Conservation (phyloP, 2,113 vertebrate genomes). For the Henicopernis longicauda region DNA sequence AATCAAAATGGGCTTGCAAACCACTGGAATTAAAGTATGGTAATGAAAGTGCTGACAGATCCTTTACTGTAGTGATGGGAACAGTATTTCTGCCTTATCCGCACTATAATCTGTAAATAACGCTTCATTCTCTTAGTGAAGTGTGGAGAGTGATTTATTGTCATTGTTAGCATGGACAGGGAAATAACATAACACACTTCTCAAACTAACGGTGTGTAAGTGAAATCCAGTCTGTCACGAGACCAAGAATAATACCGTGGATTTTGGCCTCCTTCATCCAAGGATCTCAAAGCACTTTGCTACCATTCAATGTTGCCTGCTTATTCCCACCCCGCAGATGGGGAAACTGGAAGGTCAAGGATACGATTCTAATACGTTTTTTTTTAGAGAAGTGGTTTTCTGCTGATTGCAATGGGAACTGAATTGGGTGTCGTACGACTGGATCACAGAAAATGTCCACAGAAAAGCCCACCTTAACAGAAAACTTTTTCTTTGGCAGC, state of each 20-base stretch:
- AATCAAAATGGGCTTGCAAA: slow-evolving; percentile 14
- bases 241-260: not conserved
- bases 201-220: not conserved
- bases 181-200: not conserved
- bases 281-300: not conserved
- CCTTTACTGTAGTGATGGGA: not conserved
- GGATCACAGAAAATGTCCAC: not conserved
- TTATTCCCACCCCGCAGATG: not conserved
- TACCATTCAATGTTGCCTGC: not conserved
- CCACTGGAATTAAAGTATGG: slow-evolving; percentile 5
- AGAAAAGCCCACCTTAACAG: not conserved
- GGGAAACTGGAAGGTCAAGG: not conserved
- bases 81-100: slow-evolving; percentile 3
- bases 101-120: not conserved
- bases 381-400: not conserved
- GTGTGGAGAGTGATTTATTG: not conserved
- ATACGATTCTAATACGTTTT: not conserved
- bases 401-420: not conserved
- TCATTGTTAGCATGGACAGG: not conserved
- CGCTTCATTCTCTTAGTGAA: not conserved
- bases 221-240: not conserved
- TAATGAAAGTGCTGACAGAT: slow-evolving; percentile 32
- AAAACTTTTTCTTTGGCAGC: not conserved
- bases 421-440: not conserved
- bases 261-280: not conserved